A percentile compares a stretch with the other conserved stretches of the same genome.
phyloP scores from a whole-genome alignment of 2,113 vertebrate genomes.

The Micronycteris hirsuta region DNA sequence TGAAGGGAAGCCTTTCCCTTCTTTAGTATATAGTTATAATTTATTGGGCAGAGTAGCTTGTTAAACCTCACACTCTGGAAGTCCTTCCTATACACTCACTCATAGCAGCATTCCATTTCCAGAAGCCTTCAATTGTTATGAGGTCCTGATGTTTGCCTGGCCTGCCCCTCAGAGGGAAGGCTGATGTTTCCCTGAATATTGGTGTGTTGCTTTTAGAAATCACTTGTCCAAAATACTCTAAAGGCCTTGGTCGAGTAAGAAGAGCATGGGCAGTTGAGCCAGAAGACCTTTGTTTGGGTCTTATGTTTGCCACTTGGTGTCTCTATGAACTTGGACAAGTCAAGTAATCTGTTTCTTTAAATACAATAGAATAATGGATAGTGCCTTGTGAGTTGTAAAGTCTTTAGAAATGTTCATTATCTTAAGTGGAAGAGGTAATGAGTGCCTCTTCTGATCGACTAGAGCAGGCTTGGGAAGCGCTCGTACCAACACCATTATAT shows the following conservation, averaged over 20 bases:
- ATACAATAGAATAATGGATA: neutral
- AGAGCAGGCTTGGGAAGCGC: neutral
- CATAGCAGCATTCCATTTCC: neutral
- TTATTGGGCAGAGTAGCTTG: neutral
- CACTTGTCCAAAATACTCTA: neutral
- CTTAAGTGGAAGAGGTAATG: neutral
- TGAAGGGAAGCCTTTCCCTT: neutral
- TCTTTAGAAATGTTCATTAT: slow-evolving; percentile 7
- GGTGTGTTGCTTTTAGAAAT: neutral
- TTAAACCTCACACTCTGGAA: neutral
- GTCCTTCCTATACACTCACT: neutral
- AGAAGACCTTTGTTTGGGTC: neutral
- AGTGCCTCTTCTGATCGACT: neutral
- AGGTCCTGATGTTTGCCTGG: neutral
- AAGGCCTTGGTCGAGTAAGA: neutral
- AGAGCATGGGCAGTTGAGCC: neutral
- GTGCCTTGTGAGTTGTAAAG: neutral
- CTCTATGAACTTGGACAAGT: neutral
- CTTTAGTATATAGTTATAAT: neutral
- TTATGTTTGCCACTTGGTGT: neutral
- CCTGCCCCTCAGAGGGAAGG: neutral
- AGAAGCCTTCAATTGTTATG: neutral
- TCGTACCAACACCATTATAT: neutral
- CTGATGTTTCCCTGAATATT: neutral
- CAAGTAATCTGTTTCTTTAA: neutral